Evolutionary conservation across 2,113 vertebrate species (phyloP).

Genomic region (Meles meles): DNA sequence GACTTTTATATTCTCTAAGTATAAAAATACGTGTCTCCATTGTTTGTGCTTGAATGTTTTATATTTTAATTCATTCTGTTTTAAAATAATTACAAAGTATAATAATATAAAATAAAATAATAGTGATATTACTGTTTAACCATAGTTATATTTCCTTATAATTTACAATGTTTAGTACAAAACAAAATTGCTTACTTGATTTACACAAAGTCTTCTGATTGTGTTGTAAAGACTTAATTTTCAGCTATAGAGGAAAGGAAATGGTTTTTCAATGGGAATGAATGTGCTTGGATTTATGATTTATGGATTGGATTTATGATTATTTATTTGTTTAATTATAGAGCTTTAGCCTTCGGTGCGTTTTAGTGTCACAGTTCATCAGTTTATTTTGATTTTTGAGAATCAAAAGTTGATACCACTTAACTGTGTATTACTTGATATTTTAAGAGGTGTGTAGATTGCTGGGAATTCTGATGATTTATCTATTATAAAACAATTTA

Average conservation of each 20-base stretch:
- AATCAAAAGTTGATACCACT: slow-evolving; percentile 73
- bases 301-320: neutral
- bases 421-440: slow-evolving; percentile 50
- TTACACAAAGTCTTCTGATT: slow-evolving; percentile 33
- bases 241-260: slow-evolving; percentile 39
- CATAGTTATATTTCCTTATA: neutral
- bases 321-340: slow-evolving; percentile 46
- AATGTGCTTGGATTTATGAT: neutral
- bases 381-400: slow-evolving; percentile 81
- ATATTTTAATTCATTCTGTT: slow-evolving; percentile 27
- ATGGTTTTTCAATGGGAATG: slow-evolving; percentile 36
- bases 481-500: slow-evolving; percentile 78
- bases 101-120: neutral
- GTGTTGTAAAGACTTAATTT: slow-evolving; percentile 61
- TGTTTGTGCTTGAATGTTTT: neutral
- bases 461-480: slow-evolving; percentile 75
- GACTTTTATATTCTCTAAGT: slow-evolving; percentile 75
- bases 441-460: slow-evolving; percentile 75
- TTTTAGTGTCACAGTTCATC: slow-evolving; percentile 77
- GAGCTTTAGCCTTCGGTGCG: slow-evolving; percentile 19
- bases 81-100: slow-evolving; percentile 25
- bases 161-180: slow-evolving; percentile 15
- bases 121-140: neutral
- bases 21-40: neutral
- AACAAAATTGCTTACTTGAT: slow-evolving; percentile 57